Evolutionary conservation across 2,888 invertebrate species (phyloP), one percentile per base, ranked within the genome.

Genomic region (Kryphioiulus occultus): DNA sequence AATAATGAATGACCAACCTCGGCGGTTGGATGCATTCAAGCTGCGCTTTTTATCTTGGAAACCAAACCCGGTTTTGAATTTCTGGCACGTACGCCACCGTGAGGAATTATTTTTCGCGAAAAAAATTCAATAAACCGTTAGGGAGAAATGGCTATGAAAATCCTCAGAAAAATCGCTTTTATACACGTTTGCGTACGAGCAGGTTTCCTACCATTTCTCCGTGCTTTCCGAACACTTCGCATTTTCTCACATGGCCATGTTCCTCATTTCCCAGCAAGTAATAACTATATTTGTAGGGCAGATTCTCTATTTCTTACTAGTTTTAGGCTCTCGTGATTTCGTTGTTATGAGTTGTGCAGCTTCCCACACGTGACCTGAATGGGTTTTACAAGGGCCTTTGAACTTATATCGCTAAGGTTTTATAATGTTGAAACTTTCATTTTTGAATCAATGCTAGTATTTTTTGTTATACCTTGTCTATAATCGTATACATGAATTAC

Each of bases 1-100:
- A 78, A 78, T 78, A 78, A 78, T 78, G 78, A 78, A 78, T 78
- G 78, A 78, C 78, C 78, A 78, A 78, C 78, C 78, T 78, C 78
- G 78, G 78, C 15, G 78, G 78, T 15, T 78, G 78, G 30, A 30
- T 78, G 78, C 78, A 78, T 78, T 78, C 78, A 78, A 78, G 78
- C 78, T 78, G 78, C 78, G 22, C 26, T 78, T 78, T 35, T 78
- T 78, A 78, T 78, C 78, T 30, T 12, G 10, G 30, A 30, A 78
- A 15, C 26, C 9, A 15, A 78, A 26, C 30, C n/a, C 22, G 78
- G 78, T 78, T 78, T 30, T 78, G 78, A 78, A 78, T 78, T 78
- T 78, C 30, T 78, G 15, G 78, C 78, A 78, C 78, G 78, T 78
- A 30, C 30, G 78, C 9, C 78, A 30, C 78, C 22, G 78, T 78